These are phyloP conservation scores for Stenopsyche tienmushanensis DNA, from an alignment of 1,140 invertebrate species.

Conservation along the genomic window DNA sequence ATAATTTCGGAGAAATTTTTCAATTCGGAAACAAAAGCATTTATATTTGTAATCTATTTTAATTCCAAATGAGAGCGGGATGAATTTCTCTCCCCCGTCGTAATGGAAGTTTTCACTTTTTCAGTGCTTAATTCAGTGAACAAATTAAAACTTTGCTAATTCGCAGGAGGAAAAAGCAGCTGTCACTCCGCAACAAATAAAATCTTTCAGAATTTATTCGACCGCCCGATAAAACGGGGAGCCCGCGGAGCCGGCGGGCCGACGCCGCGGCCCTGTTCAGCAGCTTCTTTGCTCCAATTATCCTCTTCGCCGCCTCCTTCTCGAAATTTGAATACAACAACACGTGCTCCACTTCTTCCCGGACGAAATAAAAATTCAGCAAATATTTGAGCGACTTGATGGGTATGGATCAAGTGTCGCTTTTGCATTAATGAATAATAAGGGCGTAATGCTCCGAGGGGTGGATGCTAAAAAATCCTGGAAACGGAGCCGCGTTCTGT, in stretches of 20 bases:
- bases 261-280: not conserved
- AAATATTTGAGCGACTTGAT: no score
- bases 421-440: no score
- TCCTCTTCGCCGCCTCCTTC: not conserved
- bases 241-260: not conserved
- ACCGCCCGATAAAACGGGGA: not conserved
- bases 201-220: slow-evolving; percentile 18
- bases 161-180: slow-evolving; percentile 21
- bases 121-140: slow-evolving; percentile 22
- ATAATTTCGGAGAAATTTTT: no score
- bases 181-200: slow-evolving; percentile 23
- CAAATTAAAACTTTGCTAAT: slow-evolving; percentile 24
- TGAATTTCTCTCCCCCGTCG: not conserved
- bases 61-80: not conserved
- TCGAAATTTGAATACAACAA: not conserved
- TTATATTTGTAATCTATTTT: slow-evolving; percentile 8
- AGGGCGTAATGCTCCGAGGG: no score
- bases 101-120: slow-evolving; percentile 23
- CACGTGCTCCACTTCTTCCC: no score
- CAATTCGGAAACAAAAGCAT: no score
- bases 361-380: no score
- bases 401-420: no score
- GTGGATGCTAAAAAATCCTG: no score
- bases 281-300: not conserved
- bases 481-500: no score